Conservation (phyloP, 2,888 invertebrate genomes). For the Acleris holmiana region DNA sequence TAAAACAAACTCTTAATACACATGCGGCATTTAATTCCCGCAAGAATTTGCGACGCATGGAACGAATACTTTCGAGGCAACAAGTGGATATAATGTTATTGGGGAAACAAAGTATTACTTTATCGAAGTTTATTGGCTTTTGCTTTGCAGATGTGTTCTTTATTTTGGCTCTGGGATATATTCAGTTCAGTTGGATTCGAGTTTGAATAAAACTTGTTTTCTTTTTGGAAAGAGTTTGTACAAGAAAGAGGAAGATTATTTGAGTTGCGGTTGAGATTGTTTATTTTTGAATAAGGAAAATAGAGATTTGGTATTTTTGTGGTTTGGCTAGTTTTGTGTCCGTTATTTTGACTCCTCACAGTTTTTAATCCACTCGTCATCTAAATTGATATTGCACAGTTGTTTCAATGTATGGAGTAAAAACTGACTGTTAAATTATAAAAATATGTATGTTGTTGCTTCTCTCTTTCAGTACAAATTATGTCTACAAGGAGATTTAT, state of each 20-base stretch:
- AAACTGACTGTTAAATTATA: too few relatives aligned
- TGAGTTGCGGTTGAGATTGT: neutral
- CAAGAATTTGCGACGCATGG: conserved; percentile 21
- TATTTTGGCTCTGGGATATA: conserved; percentile 4
- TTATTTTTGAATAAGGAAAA: too few relatives aligned
- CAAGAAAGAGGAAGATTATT: neutral
- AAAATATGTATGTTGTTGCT: too few relatives aligned
- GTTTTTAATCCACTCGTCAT: too few relatives aligned
- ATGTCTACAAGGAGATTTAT: too few relatives aligned
- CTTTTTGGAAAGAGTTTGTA: neutral
- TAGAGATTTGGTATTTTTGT: too few relatives aligned
- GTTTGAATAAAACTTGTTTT: neutral
- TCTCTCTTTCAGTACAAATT: too few relatives aligned
- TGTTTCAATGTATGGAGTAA: too few relatives aligned
- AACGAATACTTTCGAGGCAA: conserved; percentile 24
- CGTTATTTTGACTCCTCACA: too few relatives aligned
- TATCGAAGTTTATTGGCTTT: conserved; percentile 27
- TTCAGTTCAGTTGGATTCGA: conserved; percentile 9
- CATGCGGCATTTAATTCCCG: conserved; percentile 15
- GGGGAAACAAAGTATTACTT: conserved; percentile 26
- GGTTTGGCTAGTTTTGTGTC: too few relatives aligned
- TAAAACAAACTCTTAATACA: conserved; percentile 17
- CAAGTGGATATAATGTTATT: conserved; percentile 32
- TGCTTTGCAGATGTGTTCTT: conserved; percentile 24
- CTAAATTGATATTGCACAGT: too few relatives aligned